phyloP scores from a whole-genome alignment of 2,113 vertebrate genomes.

The Phrynosoma blainvillii region DNA sequence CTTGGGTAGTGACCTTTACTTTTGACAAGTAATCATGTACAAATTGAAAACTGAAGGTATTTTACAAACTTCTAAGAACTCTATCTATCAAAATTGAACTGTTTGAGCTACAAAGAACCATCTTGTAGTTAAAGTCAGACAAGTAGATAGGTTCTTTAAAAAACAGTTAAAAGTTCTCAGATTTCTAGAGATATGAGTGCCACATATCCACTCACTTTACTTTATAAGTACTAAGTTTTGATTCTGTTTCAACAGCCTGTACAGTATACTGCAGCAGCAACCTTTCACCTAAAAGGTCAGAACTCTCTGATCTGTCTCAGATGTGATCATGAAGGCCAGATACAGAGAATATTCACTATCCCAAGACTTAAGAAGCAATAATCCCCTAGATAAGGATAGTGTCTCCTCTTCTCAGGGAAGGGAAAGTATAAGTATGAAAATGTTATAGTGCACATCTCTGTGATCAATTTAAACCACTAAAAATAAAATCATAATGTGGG shows the following conservation, averaged over 20 bases:
- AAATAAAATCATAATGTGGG: background rate
- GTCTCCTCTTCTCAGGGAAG: background rate
- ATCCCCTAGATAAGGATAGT: slow-evolving; percentile 8
- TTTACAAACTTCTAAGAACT: background rate
- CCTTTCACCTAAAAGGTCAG: background rate
- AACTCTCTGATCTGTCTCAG: background rate
- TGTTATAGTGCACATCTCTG: slow-evolving; percentile 14
- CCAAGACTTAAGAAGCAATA: background rate
- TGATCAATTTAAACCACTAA: background rate
- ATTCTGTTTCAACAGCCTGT: accelerated
- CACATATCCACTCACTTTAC: background rate
- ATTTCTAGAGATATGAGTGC: background rate
- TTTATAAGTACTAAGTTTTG: background rate
- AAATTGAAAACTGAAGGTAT: background rate
- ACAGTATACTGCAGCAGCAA: accelerated
- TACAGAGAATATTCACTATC: slow-evolving; percentile 14
- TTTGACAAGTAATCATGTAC: background rate
- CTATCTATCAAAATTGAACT: slow-evolving; percentile 1
- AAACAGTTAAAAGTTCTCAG: slow-evolving; percentile 1
- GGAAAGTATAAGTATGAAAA: slow-evolving; percentile 10
- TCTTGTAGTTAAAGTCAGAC: slow-evolving; percentile 16
- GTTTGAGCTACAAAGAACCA: slow-evolving; percentile 23
- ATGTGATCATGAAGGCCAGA: background rate
- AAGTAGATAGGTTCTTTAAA: slow-evolving; percentile 13
- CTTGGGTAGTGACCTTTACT: background rate